Percentiles rank a stretch among this genome's conserved stretches.
Evolutionary conservation across 2,113 vertebrate genomes (phyloP).

Genomic region (Dipodomys ordii): DNA sequence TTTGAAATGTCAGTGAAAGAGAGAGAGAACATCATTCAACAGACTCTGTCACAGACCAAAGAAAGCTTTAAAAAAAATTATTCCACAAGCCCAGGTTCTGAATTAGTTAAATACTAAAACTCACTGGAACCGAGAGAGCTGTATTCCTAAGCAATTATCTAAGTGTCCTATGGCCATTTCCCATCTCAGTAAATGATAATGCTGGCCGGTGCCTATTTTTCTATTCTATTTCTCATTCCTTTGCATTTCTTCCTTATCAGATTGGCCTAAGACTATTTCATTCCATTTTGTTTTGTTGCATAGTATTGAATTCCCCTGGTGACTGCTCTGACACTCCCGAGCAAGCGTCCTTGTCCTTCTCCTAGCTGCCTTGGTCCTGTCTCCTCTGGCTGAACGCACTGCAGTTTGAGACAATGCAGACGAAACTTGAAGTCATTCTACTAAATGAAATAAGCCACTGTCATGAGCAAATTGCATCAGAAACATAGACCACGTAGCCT

Average conservation of each 20-base stretch:
- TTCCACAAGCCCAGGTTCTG: background rate
- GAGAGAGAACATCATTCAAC: background rate
- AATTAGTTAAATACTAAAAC: constrained; percentile 26
- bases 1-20: constrained; percentile 32
- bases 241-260: constrained; percentile 31
- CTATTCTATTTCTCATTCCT: background rate
- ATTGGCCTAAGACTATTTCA: background rate
- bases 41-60: constrained; percentile 20
- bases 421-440: background rate
- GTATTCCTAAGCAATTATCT: constrained; percentile 35
- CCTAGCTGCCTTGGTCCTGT: background rate
- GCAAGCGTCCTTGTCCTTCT: no score
- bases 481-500: no score
- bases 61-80: constrained; percentile 27
- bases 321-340: background rate
- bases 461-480: background rate
- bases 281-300: background rate
- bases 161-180: background rate
- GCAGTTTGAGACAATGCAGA: background rate
- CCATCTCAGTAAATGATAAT: background rate
- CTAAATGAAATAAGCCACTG: background rate
- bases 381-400: background rate
- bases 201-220: background rate
- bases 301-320: background rate
- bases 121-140: background rate